Base-by-base conservation (phyloP, 2,888 invertebrate genomes). In the Teinopalpus imperialis region DNA sequence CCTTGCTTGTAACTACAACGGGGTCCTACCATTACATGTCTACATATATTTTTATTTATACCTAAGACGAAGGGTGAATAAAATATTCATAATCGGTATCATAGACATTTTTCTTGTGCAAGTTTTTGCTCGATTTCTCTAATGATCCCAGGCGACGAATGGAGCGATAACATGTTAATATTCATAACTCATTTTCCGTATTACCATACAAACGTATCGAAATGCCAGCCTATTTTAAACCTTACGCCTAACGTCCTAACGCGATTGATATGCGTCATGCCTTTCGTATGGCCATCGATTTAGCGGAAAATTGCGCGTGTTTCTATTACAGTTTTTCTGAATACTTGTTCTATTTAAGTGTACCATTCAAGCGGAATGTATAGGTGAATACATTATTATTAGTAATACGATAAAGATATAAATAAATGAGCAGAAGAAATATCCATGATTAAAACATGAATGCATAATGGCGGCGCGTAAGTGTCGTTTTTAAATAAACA, bases 101-200 rank as follows among this genome's bases (percentile, higher is more conserved):
- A 29, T 7, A 7, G 8, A 16, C 18, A 18, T 16, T 7, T 13
- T n/a, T 23, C 23, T 21, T 23, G 1, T 13, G 3, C 3, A n/a
- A 12, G 49, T 51, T 52, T 49, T 43, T 50, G 12, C 30, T 27
- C 34, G 18, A 46, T 32, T 48, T 46, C 45, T 41, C 45, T 46
- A 50, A 58, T 51, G 56, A 56, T 49, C 52, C 50, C 51, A 51
- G 50, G 31, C 12, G 49, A 50, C 56, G 53, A 66, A 65, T 63
- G 54, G 51, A 46, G 54, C 55, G 51, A 56, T 53, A 56, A 58
- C 56, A 48, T 56, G 59, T 65, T 64, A 64, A 64, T 63, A 57
- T 54, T 62, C 49, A 56, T 56, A 51, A 51, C 46, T 45, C 42
- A 48, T 53, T 49, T 48, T 57, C 53, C 59, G 35, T 27, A 65